phyloP scores from a whole-genome alignment of 1,140 invertebrate species.

The Oncopodura yosiiana region DNA sequence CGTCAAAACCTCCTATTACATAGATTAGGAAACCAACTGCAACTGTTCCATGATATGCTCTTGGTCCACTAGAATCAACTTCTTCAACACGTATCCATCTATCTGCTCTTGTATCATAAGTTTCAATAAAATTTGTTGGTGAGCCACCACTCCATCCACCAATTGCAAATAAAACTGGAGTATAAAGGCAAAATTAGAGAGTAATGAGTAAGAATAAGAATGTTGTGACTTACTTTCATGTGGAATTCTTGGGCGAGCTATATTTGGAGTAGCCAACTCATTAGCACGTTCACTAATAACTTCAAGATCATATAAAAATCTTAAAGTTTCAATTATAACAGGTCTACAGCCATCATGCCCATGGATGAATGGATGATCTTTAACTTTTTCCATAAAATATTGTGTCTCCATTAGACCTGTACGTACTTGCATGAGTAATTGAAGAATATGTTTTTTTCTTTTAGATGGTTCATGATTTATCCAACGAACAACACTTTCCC shows the following conservation, averaged over 20 bases:
- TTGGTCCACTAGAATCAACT: constrained; percentile 41
- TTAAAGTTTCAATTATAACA: constrained; percentile 62
- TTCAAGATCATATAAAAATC: constrained; percentile 63
- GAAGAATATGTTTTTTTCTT: constrained; percentile 54
- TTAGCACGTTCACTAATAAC: constrained; percentile 53
- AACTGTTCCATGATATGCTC: constrained; percentile 61
- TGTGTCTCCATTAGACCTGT: constrained; percentile 73
- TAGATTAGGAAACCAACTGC: constrained; percentile 51
- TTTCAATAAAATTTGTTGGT: constrained; percentile 62
- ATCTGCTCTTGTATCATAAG: constrained; percentile 66
- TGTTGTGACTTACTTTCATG: constrained; percentile 44
- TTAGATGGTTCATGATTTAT: constrained; percentile 52
- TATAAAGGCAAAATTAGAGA: neutral
- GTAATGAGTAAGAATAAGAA: neutral
- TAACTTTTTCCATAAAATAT: constrained; percentile 58
- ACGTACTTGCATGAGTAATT: constrained; percentile 66
- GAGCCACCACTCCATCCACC: constrained; percentile 58
- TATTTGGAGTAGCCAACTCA: constrained; percentile 51
- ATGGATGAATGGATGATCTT: constrained; percentile 46
- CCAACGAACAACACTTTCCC: constrained; percentile 55
- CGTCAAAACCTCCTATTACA: constrained; percentile 58
- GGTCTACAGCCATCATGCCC: constrained; percentile 54
- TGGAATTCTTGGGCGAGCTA: constrained; percentile 55
- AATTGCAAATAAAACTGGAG: constrained; percentile 53
- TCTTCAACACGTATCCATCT: constrained; percentile 54